phyloP scores from a whole-genome alignment of 1,140 invertebrate genomes.

The Hylaeus volcanicus region DNA sequence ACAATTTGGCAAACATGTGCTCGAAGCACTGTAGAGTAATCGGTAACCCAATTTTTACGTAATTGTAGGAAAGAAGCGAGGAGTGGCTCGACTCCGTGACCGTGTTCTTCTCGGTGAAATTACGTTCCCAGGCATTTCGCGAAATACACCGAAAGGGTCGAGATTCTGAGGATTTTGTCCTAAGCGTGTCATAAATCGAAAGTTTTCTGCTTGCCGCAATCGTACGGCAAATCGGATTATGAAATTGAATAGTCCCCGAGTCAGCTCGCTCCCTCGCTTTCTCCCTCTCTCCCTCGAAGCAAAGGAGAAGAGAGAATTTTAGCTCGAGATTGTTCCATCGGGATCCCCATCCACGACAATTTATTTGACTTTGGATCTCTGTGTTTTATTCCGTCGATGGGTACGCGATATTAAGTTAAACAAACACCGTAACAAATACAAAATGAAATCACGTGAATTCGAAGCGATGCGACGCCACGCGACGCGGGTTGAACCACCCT shows the following conservation, averaged over 20 bases:
- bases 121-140: constrained; percentile 44
- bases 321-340: neutral
- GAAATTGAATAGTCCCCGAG: constrained; percentile 67
- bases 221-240: constrained; percentile 67
- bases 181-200: constrained; percentile 66
- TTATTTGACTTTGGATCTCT: constrained; percentile 9
- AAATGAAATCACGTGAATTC: neutral
- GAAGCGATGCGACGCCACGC: too few species aligned
- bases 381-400: neutral
- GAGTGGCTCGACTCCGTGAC: constrained; percentile 16
- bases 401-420: constrained; percentile 14
- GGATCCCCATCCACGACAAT: neutral
- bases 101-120: constrained; percentile 50
- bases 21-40: neutral
- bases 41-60: constrained; percentile 33
- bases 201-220: constrained; percentile 66
- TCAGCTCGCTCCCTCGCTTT: neutral
- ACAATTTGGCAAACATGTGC: too few species aligned
- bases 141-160: constrained; percentile 28
- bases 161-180: constrained; percentile 56
- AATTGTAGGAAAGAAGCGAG: constrained; percentile 27
- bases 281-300: too few species aligned
- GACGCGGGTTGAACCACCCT: neutral
- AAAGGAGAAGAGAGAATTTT: neutral
- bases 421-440: constrained; percentile 15